Percentiles rank a stretch among this genome's conserved stretches.
phyloP scores from a whole-genome alignment of 2,797 vertebrate genomes.

The Tadarida brasiliensis region DNA sequence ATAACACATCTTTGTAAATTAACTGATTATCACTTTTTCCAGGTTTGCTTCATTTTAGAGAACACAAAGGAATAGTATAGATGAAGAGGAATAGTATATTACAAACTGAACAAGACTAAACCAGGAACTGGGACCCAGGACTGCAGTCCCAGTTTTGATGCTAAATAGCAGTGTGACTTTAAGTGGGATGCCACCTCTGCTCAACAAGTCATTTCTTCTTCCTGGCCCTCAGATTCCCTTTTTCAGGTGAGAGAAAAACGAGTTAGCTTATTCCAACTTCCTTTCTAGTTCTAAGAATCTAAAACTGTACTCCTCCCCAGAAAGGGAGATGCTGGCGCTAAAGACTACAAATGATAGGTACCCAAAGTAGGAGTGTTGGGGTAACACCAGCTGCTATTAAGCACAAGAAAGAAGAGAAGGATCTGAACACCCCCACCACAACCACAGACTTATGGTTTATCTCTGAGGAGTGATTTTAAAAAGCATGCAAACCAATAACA shows the following conservation, averaged over 20 bases:
- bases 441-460: neutral
- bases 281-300: neutral
- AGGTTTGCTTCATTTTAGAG: neutral
- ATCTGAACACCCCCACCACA: neutral
- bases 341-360: neutral
- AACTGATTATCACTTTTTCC: neutral
- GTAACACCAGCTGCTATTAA: neutral
- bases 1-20: neutral
- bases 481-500: neutral
- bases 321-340: neutral
- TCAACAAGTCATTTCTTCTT: neutral
- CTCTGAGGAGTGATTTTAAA: neutral
- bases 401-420: neutral
- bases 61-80: neutral
- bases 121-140: neutral
- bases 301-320: neutral
- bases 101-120: neutral
- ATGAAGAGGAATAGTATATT: neutral
- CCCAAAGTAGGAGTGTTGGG: neutral
- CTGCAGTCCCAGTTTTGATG: neutral
- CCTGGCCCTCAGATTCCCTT: neutral
- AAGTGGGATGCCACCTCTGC: neutral
- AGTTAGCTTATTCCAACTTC: neutral
- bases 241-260: slow-evolving; percentile 17
- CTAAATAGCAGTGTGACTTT: too few species aligned